Percentiles rank a stretch among this genome's conserved stretches.
phyloP scores from a whole-genome alignment of 2,888 invertebrate genomes.

The Crepidodera aurea region DNA sequence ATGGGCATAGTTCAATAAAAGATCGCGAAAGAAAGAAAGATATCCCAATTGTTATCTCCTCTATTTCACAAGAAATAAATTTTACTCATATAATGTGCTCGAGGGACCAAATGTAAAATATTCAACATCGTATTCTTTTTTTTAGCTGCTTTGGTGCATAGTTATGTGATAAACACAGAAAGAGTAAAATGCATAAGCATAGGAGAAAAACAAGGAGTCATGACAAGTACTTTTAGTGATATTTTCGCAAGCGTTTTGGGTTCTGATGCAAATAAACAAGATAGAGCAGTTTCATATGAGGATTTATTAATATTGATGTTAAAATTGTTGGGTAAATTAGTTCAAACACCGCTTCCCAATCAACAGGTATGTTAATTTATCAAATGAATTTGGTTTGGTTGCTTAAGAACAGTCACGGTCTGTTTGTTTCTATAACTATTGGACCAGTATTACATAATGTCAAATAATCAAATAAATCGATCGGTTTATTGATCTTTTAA shows the following conservation, averaged over 20 bases:
- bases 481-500: too few relatives aligned
- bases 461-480: too few relatives aligned
- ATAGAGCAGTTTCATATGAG: constrained; percentile 75
- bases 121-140: too few relatives aligned
- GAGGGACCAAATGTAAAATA: too few relatives aligned
- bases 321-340: constrained; percentile 68
- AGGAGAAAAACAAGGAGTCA: constrained; percentile 63
- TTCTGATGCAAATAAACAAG: constrained; percentile 68
- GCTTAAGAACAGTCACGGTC: too few relatives aligned
- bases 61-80: too few relatives aligned
- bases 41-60: not conserved
- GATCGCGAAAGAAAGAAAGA: too few relatives aligned
- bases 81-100: too few relatives aligned
- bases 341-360: constrained; percentile 69
- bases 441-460: too few relatives aligned
- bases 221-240: constrained; percentile 73
- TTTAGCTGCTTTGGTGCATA: constrained; percentile 61
- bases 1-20: too few relatives aligned
- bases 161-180: constrained; percentile 66
- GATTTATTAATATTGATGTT: constrained; percentile 76
- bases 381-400: too few relatives aligned
- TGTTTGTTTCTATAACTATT: too few relatives aligned
- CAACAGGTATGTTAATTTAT: constrained; percentile 49
- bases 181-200: constrained; percentile 66
- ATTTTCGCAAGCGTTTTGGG: constrained; percentile 78